Base-by-base conservation (phyloP, 1,140 invertebrate species). In the Pteromalus puparum region DNA sequence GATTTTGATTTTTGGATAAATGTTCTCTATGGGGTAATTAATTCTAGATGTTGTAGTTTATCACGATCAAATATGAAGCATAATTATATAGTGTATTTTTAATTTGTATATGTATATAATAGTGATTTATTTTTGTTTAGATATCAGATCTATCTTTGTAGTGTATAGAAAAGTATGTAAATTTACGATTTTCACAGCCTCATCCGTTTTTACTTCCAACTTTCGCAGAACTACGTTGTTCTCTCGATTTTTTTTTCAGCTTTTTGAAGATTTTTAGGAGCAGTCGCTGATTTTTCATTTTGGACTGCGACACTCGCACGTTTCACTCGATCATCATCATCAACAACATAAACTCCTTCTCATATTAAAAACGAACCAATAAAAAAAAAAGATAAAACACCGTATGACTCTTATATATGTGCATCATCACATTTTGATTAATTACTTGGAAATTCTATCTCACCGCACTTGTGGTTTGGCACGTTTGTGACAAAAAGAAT, bases 291-390 rank as follows among this genome's bases (percentile, higher is more conserved):
- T 48, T 48, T 81, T 81, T 81, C 1, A 21, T 74, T 81, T 74
- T 21, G 30, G 18, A 24, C 61, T 68, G 53, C 61, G 30, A 38
- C 30, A 75, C 30, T 74, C 28, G 26, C 18, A 61, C 53, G 1
- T n/a, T 61, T 61, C 53, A 61, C 53, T 61, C 15, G 53, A 61
- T n/a, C 53, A 61, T n/a, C 15, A 81, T 72, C 70, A 28, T 2
- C 70, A 81, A 81, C 65, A 68, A 68, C 65, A 26, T 34, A 82
- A 53, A 81, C 73, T 72, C 80, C 84, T 78, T 53, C 53, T 15
- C 85, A 75, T n/a, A n/a, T 87, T 87, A 87, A 88, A 86, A 86
- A 82, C 30, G 30, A 34, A 34, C 30, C 30, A 34, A 34, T 34
- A 34, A 84, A 73, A 28, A 73, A 28, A 53, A 15, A 12, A 42